A percentile compares a stretch with the other conserved stretches of the same genome.
Conservation (phyloP, 2,113 vertebrate genomes). For the Bucco capensis region DNA sequence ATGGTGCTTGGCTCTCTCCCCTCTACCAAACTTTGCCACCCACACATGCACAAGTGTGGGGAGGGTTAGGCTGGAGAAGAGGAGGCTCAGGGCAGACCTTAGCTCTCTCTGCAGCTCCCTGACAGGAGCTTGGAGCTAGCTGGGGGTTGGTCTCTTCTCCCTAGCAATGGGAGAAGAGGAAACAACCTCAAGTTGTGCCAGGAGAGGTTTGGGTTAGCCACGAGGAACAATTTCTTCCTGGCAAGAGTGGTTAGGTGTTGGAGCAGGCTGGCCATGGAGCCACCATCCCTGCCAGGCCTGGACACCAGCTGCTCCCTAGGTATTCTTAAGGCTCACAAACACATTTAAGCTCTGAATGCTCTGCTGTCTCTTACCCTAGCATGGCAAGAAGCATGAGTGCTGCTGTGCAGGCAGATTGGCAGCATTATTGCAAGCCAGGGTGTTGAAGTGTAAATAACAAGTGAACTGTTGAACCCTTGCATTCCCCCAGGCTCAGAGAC, state of each 20-base stretch:
- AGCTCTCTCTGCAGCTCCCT: too few species aligned
- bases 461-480: constrained; percentile 39
- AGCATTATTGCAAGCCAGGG: not conserved
- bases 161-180: too few species aligned
- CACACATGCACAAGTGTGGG: too few species aligned
- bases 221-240: too few species aligned
- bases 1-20: not conserved
- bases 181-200: too few species aligned
- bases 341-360: not conserved
- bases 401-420: not conserved
- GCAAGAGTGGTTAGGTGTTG: too few species aligned
- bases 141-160: too few species aligned
- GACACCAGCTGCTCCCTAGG: not conserved
- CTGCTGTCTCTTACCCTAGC: not conserved
- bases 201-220: too few species aligned
- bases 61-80: too few species aligned
- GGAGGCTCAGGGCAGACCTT: too few species aligned
- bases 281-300: not conserved
- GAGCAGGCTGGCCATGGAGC: too few species aligned
- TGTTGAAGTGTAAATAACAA: constrained; percentile 56
- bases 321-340: not conserved
- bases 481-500: not conserved
- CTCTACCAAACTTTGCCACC: not conserved
- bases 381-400: not conserved
- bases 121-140: too few species aligned